phyloP scores from a whole-genome alignment of 1,140 invertebrate species.

The Campoletis sonorensis region DNA sequence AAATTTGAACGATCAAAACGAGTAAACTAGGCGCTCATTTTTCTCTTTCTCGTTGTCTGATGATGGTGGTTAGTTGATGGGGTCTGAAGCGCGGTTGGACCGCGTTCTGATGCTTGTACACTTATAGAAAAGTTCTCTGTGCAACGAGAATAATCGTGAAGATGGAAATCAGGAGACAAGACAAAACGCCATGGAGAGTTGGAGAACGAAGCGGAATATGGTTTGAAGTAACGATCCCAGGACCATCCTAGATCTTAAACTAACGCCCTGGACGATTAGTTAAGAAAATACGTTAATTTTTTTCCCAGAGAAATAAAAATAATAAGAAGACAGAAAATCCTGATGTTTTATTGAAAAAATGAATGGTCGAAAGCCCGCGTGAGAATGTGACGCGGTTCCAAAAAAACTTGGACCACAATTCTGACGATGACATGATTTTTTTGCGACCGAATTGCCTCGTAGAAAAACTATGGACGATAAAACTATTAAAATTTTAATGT shows the following conservation, averaged over 20 bases:
- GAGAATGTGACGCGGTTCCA: too few relatives aligned
- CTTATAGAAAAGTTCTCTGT: not conserved
- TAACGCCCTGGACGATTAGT: conserved; percentile 50
- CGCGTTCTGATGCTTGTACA: conserved; percentile 30
- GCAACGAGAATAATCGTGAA: conserved; percentile 43
- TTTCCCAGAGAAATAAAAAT: too few relatives aligned
- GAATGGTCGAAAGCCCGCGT: too few relatives aligned
- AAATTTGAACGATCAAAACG: not conserved
- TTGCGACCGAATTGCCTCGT: not conserved
- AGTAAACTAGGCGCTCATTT: conserved; percentile 3
- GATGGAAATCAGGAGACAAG: conserved; percentile 52
- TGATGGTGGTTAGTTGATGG: conserved; percentile 16
- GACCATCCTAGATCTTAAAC: conserved; percentile 49
- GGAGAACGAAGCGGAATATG: conserved; percentile 47
- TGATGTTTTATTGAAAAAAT: too few relatives aligned
- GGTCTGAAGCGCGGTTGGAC: conserved; percentile 26
- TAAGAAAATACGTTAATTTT: conserved; percentile 14
- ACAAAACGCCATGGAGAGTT: conserved; percentile 47
- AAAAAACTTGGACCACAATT: too few relatives aligned
- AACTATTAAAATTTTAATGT: not conserved
- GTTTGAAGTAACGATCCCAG: conserved; percentile 42
- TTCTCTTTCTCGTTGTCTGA: not conserved
- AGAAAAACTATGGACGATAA: not conserved
- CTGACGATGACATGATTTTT: not conserved
- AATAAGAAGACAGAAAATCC: too few relatives aligned